Base-by-base conservation (phyloP, 1,140 invertebrate species). In the Eriocheir sinensis region DNA sequence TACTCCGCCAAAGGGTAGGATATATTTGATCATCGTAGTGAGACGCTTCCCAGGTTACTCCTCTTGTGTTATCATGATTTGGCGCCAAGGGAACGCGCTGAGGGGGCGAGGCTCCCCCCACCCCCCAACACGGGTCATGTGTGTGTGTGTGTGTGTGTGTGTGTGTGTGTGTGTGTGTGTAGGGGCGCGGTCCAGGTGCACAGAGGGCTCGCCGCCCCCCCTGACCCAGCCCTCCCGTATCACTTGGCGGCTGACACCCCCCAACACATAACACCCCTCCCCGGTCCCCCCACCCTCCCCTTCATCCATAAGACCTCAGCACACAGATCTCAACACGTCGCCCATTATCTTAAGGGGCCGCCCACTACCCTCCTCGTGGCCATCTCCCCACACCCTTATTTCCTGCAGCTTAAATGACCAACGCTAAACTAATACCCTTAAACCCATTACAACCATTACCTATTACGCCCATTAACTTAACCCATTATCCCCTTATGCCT, bases 21-120 rank as follows among this genome's bases (percentile, higher is more conserved):
- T 94, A 94, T 94, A 94, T 94, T 94, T 91, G 93, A 94, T 92
- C 89, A 94, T 92, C 89, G 80, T 93, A 93, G 93, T 36, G 36
- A 93, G 92, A 27, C 32, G 92, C 92, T 93, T 93, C 89, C 80
- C 32, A 93, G 53, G 36, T 92, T 40, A 21, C 27, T n/a, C n/a
- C 36, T 92, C 40, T 89, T 91, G 91, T 94, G 89, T n/a, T 53
- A 91, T 94, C 32, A 85, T 94, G 48, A 91, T 94, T 94, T 88
- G 79, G 93, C 60, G 44, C 9, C 88, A 27, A 34, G 0, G 89
- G 34, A 80, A 80, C n/a, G 41, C 30, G 27, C 12, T 21, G 48
- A 27, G 27, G 30, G 41, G 21, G 17, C n/a, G 41, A 4, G n/a
- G 60, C 30, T 36, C 34, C 2, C 0, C 12, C 8, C 60, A 15